Conservation (phyloP, 2,797 vertebrate genomes). For the Pipistrellus pipistrellus region DNA sequence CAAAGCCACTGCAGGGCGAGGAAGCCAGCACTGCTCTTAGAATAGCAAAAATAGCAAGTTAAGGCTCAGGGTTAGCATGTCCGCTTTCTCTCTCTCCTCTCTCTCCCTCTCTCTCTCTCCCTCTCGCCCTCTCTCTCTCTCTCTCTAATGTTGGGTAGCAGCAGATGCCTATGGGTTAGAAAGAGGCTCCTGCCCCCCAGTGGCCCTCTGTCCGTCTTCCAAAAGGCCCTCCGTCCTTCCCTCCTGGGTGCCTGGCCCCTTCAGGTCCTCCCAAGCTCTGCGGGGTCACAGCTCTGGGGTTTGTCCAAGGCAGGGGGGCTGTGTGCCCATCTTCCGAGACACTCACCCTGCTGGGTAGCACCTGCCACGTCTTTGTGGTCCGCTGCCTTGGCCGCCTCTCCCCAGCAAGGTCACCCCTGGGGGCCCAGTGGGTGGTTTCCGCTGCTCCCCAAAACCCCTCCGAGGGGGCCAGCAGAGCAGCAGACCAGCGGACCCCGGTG, state of each 20-base stretch:
- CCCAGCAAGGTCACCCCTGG: no score
- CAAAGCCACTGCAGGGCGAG: no score
- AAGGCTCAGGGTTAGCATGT: fast-evolving
- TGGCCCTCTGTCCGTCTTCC: not conserved
- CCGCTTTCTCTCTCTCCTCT: fast-evolving
- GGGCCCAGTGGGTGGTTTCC: no score
- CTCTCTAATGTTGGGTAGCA: not conserved
- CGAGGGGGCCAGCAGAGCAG: no score
- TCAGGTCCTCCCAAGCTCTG: not conserved
- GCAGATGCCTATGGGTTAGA: no score
- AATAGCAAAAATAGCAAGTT: fast-evolving
- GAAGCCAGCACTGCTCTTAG: not conserved
- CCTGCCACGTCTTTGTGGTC: fast-evolving
- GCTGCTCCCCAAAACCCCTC: no score
- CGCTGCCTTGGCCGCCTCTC: not conserved
- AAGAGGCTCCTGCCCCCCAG: not conserved
- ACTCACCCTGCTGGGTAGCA: fast-evolving
- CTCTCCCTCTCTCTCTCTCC: not conserved
- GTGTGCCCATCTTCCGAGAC: not conserved
- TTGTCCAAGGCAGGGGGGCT: no score
- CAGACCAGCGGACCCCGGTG: fast-evolving
- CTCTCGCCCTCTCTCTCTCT: no score
- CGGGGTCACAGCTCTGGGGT: not conserved
- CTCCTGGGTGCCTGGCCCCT: fast-evolving
- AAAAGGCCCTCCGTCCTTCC: fast-evolving